A percentile compares a stretch with the other conserved stretches of the same genome.
These are phyloP conservation scores for Xenentodon cancila DNA, from an alignment of 2,797 vertebrate species.

Conservation along the genomic window DNA sequence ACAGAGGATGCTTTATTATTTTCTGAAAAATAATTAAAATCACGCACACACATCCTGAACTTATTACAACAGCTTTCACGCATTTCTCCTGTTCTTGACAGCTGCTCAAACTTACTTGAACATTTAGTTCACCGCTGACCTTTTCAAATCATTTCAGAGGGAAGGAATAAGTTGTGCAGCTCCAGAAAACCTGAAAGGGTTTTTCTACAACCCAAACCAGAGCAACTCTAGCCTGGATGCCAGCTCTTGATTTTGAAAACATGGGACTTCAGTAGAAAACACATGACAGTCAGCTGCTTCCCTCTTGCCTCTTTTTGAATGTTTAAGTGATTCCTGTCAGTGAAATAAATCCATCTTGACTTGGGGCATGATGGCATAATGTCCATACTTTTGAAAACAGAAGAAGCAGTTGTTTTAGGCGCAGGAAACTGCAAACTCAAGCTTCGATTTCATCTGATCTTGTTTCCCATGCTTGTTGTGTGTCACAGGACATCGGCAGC, in stretches of 20 bases:
- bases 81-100: too few relatives aligned
- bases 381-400: not conserved
- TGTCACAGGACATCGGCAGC: slow-evolving; percentile 1
- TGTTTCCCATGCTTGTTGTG: not conserved
- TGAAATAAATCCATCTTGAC: not conserved
- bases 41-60: too few relatives aligned
- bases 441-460: slow-evolving; percentile 1
- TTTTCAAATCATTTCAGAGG: not conserved
- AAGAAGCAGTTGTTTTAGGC: not conserved
- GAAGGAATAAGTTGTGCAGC: not conserved
- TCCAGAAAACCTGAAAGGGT: too few relatives aligned
- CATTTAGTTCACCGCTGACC: too few relatives aligned
- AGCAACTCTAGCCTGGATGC: slow-evolving; percentile 1
- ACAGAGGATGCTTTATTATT: too few relatives aligned
- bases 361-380: not conserved
- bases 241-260: not conserved
- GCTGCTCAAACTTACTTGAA: too few relatives aligned
- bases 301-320: not conserved
- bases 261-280: slow-evolving; percentile 33
- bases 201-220: not conserved
- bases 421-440: not conserved
- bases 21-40: too few relatives aligned
- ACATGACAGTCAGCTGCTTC: slow-evolving; percentile 18
- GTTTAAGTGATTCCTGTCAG: not conserved
- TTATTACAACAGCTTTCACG: too few relatives aligned